These are phyloP conservation scores for Eutolmus rufibarbis DNA, from an alignment of 2,888 invertebrate species.

Conservation along the genomic window DNA sequence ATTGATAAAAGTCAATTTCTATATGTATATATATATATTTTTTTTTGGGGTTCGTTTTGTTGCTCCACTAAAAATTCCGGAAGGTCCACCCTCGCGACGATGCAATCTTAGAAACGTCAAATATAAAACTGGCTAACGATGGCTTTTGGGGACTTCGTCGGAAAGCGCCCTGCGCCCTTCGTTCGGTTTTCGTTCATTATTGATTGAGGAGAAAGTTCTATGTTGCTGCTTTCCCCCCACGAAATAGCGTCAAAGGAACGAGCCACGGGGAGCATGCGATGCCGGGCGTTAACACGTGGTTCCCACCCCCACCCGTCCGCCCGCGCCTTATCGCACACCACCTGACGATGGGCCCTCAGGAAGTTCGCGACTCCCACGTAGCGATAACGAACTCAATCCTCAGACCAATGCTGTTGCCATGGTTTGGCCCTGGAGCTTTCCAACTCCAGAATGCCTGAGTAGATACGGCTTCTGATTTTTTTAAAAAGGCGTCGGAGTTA, in stretches of 20 bases:
- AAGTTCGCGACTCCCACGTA: background rate
- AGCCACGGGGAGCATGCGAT: constrained; percentile 11
- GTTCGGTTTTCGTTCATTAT: constrained; percentile 32
- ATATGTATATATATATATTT: background rate
- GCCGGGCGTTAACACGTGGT: constrained; percentile 33
- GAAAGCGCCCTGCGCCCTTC: constrained; percentile 19
- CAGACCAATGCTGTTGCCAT: background rate
- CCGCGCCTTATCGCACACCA: background rate
- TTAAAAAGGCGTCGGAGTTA: background rate
- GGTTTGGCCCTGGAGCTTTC: background rate
- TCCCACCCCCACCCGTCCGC: background rate
- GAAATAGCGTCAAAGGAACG: background rate
- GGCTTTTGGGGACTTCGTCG: background rate
- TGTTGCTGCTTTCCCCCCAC: background rate
- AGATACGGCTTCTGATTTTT: background rate
- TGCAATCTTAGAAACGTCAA: constrained; percentile 47
- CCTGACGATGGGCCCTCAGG: background rate
- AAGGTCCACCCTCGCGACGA: background rate
- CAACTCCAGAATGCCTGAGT: background rate
- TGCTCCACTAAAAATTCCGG: background rate
- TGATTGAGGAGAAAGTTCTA: constrained; percentile 34
- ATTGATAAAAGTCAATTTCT: background rate
- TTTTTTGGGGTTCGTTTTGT: background rate
- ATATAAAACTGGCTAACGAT: constrained; percentile 43
- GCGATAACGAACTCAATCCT: background rate